A percentile compares a stretch with the other conserved stretches of the same genome.
These are phyloP conservation scores for Polyommatus icarus DNA, from an alignment of 2,888 invertebrate genomes.

Conservation along the genomic window DNA sequence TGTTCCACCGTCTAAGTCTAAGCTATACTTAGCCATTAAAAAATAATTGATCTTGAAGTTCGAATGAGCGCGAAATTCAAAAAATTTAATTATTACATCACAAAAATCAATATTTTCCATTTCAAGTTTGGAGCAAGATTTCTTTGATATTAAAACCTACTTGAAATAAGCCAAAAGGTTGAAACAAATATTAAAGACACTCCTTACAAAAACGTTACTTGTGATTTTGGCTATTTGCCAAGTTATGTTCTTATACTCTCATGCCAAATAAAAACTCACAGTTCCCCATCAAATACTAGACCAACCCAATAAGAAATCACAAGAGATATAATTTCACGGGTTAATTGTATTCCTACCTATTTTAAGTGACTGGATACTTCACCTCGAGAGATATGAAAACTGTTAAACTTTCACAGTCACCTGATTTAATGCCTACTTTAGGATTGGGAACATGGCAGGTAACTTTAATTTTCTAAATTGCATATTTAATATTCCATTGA, in stretches of 20 bases:
- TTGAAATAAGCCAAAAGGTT: not conserved
- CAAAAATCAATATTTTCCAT: slow-evolving; percentile 49
- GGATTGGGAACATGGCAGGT: slow-evolving; percentile 89
- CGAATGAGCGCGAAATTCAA: slow-evolving; percentile 50
- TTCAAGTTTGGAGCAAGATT: not conserved
- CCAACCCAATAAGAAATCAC: not conserved
- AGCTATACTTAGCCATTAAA: not conserved
- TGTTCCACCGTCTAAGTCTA: not conserved
- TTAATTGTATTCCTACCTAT: not conserved
- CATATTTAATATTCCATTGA: not conserved
- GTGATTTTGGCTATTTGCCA: slow-evolving; percentile 38
- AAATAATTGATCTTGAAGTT: not conserved
- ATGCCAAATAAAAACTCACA: slow-evolving; percentile 1
- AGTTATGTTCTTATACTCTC: slow-evolving; percentile 7
- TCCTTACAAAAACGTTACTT: not conserved
- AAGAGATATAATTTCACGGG: not conserved
- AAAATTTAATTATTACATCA: slow-evolving; percentile 48
- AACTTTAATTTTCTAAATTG: slow-evolving; percentile 39
- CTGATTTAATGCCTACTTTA: slow-evolving; percentile 83
- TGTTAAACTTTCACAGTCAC: slow-evolving; percentile 67
- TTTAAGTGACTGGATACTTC: not conserved
- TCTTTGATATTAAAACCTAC: not conserved
- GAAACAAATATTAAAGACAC: not conserved
- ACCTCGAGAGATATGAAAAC: slow-evolving; percentile 48
- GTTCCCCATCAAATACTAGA: not conserved